Conservation (phyloP, 2,888 invertebrate species). For the Molorchus minor region DNA sequence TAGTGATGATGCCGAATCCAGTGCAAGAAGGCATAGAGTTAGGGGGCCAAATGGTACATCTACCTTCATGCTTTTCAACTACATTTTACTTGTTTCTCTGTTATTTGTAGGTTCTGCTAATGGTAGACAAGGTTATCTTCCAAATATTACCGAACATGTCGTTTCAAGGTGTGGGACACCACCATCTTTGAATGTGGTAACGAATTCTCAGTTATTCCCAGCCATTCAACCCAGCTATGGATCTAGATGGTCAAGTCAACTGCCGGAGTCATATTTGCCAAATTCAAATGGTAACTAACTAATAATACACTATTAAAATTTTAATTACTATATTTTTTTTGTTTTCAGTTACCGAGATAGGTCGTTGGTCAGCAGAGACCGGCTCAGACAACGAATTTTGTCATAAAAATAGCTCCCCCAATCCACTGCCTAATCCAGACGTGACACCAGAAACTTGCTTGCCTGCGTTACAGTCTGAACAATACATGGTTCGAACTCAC, state of each 20-base stretch:
- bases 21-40: conserved; percentile 59
- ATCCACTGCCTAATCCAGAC: conserved; percentile 80
- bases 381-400: conserved; percentile 79
- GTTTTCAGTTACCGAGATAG: conserved; percentile 60
- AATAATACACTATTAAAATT: conserved; percentile 6
- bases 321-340: conserved; percentile 13
- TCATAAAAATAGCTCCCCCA: conserved; percentile 70
- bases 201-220: conserved; percentile 75
- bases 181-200: conserved; percentile 70
- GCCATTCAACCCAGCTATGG: conserved; percentile 70
- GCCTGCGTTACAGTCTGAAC: conserved; percentile 64
- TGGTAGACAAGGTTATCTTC: conserved; percentile 65
- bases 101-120: conserved; percentile 18
- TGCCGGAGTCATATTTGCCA: conserved; percentile 72
- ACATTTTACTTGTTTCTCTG: not conserved
- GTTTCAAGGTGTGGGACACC: conserved; percentile 65
- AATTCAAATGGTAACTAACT: conserved; percentile 61
- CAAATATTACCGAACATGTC: conserved; percentile 69
- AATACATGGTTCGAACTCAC: conserved; percentile 60
- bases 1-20: conserved; percentile 86
- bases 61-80: not conserved
- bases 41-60: conserved; percentile 15
- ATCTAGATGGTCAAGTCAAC: conserved; percentile 73
- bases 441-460: conserved; percentile 73
- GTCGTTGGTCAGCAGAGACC: conserved; percentile 83